Evolutionary conservation across 2,888 invertebrate genomes (phyloP).

Genomic region (Drosophila rubida): DNA sequence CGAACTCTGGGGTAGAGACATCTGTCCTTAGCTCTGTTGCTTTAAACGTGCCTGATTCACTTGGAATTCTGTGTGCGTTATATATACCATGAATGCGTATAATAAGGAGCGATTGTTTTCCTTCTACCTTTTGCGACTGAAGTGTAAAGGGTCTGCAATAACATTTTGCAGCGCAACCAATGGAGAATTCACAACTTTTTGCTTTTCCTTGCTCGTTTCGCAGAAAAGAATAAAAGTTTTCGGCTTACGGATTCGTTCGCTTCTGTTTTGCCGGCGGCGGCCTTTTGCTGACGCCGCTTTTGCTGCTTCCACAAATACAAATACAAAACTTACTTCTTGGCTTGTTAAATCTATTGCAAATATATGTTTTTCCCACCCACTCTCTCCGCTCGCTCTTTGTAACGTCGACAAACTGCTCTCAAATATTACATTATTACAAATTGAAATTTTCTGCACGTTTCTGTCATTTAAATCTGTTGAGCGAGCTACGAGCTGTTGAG

Average conservation of each 20-base stretch:
- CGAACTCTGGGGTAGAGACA: background rate
- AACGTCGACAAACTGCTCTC: slow-evolving; percentile 40
- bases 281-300: slow-evolving; percentile 8
- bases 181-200: slow-evolving; percentile 24
- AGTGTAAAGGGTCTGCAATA: slow-evolving; percentile 31
- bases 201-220: background rate
- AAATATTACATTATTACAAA: slow-evolving; percentile 70
- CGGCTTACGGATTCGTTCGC: background rate
- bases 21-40: background rate
- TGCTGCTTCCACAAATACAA: slow-evolving; percentile 45
- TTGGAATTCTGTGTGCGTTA: background rate
- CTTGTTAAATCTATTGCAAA: slow-evolving; percentile 73
- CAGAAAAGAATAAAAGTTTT: slow-evolving; percentile 37
- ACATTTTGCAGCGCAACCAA: slow-evolving; percentile 16
- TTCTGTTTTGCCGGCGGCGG: slow-evolving; percentile 22
- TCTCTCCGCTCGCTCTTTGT: background rate
- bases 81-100: background rate
- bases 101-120: slow-evolving; percentile 9
- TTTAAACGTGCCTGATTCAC: slow-evolving; percentile 1
- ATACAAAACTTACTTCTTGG: slow-evolving; percentile 59
- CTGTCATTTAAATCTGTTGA: slow-evolving; percentile 81
- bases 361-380: slow-evolving; percentile 27
- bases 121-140: background rate
- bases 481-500: slow-evolving; percentile 15
- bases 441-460: slow-evolving; percentile 78